Evolutionary conservation across 2,113 vertebrate genomes (phyloP).

Genomic region (Ovis canadensis): DNA sequence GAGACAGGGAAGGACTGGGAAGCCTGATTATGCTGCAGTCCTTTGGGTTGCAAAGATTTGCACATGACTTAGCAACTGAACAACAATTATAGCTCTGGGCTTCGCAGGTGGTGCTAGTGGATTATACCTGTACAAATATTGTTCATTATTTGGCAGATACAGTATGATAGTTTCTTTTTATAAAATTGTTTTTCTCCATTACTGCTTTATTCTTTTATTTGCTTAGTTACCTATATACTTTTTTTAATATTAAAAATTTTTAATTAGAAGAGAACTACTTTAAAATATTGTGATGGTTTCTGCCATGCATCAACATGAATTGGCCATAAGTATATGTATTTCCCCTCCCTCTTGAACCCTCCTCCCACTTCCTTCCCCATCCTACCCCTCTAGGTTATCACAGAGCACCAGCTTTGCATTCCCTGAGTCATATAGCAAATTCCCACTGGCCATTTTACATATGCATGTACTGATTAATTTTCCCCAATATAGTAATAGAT

Average conservation of each 20-base stretch:
- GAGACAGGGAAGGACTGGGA: background rate
- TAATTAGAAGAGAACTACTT: background rate
- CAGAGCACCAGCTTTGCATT: background rate
- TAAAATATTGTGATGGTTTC: background rate
- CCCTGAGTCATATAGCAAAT: background rate
- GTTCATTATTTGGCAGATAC: background rate
- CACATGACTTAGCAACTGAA: background rate
- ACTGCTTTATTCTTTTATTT: background rate
- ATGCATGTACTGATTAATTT: background rate
- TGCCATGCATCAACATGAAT: background rate
- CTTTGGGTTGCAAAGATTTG: background rate
- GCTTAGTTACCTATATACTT: background rate
- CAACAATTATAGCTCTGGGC: background rate
- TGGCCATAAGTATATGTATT: background rate
- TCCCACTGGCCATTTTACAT: background rate
- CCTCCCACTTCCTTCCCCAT: background rate
- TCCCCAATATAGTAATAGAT: background rate
- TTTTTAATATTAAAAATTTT: background rate
- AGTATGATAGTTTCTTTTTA: background rate
- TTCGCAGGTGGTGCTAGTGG: background rate
- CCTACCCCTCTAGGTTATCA: background rate
- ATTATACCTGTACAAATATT: background rate
- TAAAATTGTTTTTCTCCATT: background rate
- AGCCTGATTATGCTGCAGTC: background rate
- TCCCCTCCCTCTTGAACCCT: background rate